Percentiles rank a stretch among this genome's conserved stretches.
phyloP scores from a whole-genome alignment of 2,797 vertebrate species.

The Catostomus latipinnis region DNA sequence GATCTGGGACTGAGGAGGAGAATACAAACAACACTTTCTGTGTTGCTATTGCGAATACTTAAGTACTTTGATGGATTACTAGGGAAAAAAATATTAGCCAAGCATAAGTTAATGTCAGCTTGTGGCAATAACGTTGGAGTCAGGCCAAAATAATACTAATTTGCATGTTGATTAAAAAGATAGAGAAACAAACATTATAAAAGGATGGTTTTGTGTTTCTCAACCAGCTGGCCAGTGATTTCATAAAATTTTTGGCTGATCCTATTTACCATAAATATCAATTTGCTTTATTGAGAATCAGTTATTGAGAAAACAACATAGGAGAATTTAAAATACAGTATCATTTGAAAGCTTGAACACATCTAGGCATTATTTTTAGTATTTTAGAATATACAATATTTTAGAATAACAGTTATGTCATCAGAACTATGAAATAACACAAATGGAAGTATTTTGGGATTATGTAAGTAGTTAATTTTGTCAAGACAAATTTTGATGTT shows the following conservation, averaged over 20 bases:
- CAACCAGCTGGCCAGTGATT: constrained; percentile 14
- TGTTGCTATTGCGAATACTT: constrained; percentile 14
- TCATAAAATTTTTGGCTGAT: constrained; percentile 9
- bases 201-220: not conserved
- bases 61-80: constrained; percentile 45
- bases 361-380: too few species aligned
- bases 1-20: constrained; percentile 29
- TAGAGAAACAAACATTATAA: constrained; percentile 13
- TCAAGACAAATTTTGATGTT: too few species aligned
- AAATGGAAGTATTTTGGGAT: too few species aligned
- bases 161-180: constrained; percentile 11
- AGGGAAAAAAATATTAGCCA: constrained; percentile 13
- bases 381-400: too few species aligned
- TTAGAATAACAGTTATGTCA: too few species aligned
- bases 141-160: not conserved
- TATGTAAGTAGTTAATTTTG: too few species aligned
- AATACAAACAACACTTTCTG: constrained; percentile 41
- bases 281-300: not conserved
- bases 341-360: too few species aligned
- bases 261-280: not conserved
- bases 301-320: too few species aligned
- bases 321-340: too few species aligned
- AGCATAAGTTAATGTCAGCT: constrained; percentile 31
- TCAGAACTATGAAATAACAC: too few species aligned
- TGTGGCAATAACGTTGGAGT: not conserved